These are phyloP conservation scores for Epicampocera succincta DNA, from an alignment of 2,888 invertebrate genomes.

Conservation along the genomic window DNA sequence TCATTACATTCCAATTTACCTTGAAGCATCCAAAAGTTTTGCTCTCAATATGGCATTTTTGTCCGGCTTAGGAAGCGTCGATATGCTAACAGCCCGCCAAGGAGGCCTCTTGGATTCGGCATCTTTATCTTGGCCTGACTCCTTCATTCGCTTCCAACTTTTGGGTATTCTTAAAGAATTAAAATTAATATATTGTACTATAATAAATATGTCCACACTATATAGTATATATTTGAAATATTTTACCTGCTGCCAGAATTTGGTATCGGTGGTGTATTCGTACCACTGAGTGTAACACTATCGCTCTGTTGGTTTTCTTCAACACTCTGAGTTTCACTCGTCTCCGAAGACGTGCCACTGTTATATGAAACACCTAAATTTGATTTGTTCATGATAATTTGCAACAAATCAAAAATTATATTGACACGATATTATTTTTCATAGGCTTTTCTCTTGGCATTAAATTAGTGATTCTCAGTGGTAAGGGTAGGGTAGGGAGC, in stretches of 20 bases:
- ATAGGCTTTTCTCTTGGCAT: slow-evolving; percentile 3
- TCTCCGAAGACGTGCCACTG: slow-evolving; percentile 79
- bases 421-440: slow-evolving; percentile 4
- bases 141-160: slow-evolving; percentile 80
- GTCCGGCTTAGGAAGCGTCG: slow-evolving; percentile 79
- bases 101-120: slow-evolving; percentile 80
- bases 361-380: slow-evolving; percentile 73
- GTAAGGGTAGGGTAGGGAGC: background rate
- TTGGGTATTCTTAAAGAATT: slow-evolving; percentile 74
- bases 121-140: slow-evolving; percentile 72
- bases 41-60: slow-evolving; percentile 80
- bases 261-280: slow-evolving; percentile 49
- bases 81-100: slow-evolving; percentile 80
- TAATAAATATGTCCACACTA: background rate
- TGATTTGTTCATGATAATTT: slow-evolving; percentile 69
- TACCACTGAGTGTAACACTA: slow-evolving; percentile 53
- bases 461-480: background rate
- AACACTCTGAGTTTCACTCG: slow-evolving; percentile 79
- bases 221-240: background rate
- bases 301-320: slow-evolving; percentile 74
- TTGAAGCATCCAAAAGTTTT: slow-evolving; percentile 80
- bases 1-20: slow-evolving; percentile 72
- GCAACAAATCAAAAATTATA: slow-evolving; percentile 52
- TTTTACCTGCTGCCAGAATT: slow-evolving; percentile 55
- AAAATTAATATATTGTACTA: too few species aligned